Conservation (phyloP, 2,797 vertebrate genomes). For the Caiman crocodilus region DNA sequence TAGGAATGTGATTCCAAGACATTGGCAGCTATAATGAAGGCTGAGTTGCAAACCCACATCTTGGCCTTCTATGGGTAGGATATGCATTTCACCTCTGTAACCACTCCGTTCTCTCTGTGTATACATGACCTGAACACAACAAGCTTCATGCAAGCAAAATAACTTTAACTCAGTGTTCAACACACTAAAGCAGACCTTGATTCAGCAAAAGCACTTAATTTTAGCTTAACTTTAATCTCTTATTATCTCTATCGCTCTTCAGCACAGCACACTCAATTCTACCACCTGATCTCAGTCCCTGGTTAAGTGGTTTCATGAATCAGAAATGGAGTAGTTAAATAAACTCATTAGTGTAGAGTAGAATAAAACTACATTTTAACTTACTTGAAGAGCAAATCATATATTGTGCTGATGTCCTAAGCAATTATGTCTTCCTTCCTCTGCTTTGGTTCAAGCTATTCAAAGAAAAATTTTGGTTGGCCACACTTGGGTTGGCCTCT, state of each 20-base stretch:
- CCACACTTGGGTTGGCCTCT: no score
- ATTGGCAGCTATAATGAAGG: background rate
- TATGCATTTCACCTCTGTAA: background rate
- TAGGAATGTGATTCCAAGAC: fast-evolving
- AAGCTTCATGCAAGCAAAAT: background rate
- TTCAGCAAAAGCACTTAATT: background rate
- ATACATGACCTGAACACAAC: background rate
- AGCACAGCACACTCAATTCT: background rate
- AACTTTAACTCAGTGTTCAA: background rate
- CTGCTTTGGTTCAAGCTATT: background rate
- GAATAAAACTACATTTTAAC: background rate
- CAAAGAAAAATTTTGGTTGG: background rate
- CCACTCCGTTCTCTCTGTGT: background rate
- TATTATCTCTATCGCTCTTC: background rate
- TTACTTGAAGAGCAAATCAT: fast-evolving
- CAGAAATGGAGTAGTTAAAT: background rate
- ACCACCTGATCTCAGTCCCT: background rate
- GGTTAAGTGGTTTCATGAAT: background rate
- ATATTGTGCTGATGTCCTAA: background rate
- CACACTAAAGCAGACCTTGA: background rate
- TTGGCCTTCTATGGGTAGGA: fast-evolving
- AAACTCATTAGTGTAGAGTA: background rate
- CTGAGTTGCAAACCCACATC: background rate
- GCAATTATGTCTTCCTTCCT: background rate
- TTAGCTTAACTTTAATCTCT: background rate